Evolutionary conservation across 37 sponge, comb jelly and placozoan genomes (phyloP), one percentile per base, ranked within the genome.

Genomic region (Halisarca cf. caerulea): DNA sequence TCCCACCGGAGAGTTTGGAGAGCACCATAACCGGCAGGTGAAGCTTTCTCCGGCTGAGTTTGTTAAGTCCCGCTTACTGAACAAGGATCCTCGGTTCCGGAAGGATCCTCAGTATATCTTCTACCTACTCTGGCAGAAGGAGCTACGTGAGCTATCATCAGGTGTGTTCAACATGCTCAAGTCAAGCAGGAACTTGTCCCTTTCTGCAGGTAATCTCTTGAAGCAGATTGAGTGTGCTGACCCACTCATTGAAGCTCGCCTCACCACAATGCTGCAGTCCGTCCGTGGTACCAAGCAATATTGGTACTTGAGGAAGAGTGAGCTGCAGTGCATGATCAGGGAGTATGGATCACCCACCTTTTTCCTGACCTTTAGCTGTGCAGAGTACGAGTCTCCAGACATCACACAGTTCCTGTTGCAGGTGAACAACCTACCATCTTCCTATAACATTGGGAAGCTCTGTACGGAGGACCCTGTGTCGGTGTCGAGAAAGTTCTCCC

Each of bases 401-500:
- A 85, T 85, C 23, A 41, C 5, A 8, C 3, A 11, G 2, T 86
- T 78, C 42, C 83, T 90, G 53, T 64, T 71, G 6, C 82, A 60
- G 34, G 86, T 83, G 42, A 90, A 85, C 37, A 35, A 78, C 35
- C 15, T 54, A 18, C 57, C 57, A 54, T 11, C 11, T 17, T 18
- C 15, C 57, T 77, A 79, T 47, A 11, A 11, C 30, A 82, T 82
- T 61, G 78, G 71, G 20, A 85, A 79, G 66, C 84, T 90, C 7
- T 91, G 91, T 82, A 70, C 75, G 0, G 87, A 91, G 35, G 91
- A 91, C 44, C 87, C 88, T 0, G 27, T 91, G 3, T 87, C 88
- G 11, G 88, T 83, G n/a, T 86, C 91, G 5, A 78, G 81, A 25
- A 51, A 91, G 42, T 91, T 91, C 55, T 58, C 71, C n/a, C 58